Conservation (phyloP, 2,888 invertebrate genomes). For the Apodemia mormo region DNA sequence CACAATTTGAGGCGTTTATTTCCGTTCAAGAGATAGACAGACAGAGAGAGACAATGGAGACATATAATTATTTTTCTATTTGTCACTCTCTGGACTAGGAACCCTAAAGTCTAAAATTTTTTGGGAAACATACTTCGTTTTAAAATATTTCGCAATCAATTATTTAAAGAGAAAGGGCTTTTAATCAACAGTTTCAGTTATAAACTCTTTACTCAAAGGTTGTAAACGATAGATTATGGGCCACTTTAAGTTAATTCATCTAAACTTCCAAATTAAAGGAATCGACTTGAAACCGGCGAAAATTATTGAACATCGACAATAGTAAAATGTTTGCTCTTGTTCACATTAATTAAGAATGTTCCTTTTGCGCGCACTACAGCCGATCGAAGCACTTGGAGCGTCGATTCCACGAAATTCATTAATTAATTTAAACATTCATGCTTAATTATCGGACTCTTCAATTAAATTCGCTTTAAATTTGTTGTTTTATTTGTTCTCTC, state of each 20-base stretch:
- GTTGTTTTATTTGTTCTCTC: slow-evolving; percentile 63
- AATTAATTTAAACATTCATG: slow-evolving; percentile 79
- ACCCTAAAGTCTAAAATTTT: too few relatives aligned
- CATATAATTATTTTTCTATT: too few relatives aligned
- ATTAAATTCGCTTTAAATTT: slow-evolving; percentile 73
- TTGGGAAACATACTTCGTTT: too few relatives aligned
- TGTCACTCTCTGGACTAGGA: too few relatives aligned
- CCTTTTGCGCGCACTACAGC: slow-evolving; percentile 52
- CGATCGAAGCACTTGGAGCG: slow-evolving; percentile 39
- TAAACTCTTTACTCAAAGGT: too few relatives aligned
- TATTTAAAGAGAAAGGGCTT: too few relatives aligned
- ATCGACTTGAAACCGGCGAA: slow-evolving; percentile 45
- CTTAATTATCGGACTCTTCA: slow-evolving; percentile 77
- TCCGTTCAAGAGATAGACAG: too few relatives aligned
- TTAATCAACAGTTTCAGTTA: too few relatives aligned
- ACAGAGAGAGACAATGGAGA: too few relatives aligned
- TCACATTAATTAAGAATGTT: slow-evolving; percentile 70
- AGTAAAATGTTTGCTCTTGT: slow-evolving; percentile 57
- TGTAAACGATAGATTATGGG: too few relatives aligned
- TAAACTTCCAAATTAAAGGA: slow-evolving; percentile 28
- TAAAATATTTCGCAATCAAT: too few relatives aligned
- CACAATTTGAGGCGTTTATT: too few relatives aligned
- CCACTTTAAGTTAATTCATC: not conserved
- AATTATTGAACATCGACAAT: slow-evolving; percentile 54
- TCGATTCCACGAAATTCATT: slow-evolving; percentile 67